phyloP scores from a whole-genome alignment of 1,140 invertebrate species.

The Phthorimaea operculella region DNA sequence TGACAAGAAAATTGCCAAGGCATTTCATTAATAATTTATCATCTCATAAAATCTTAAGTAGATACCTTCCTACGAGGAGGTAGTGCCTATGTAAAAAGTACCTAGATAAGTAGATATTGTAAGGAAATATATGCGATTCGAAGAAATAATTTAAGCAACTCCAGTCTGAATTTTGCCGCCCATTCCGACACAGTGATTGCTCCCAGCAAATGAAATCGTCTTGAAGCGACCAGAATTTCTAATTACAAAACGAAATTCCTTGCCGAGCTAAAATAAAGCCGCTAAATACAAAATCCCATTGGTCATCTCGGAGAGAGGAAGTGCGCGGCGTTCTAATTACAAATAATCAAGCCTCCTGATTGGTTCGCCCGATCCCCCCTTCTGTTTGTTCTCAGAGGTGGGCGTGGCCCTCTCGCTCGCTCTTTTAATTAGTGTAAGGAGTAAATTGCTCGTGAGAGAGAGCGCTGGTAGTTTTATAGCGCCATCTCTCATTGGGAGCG shows the following conservation, averaged over 20 bases:
- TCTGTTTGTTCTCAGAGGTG: slow-evolving; percentile 60
- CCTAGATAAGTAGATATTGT: neutral
- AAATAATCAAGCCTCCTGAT: slow-evolving; percentile 62
- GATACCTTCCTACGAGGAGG: neutral
- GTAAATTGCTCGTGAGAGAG: slow-evolving; percentile 65
- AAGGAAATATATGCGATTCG: neutral
- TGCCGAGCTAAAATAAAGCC: slow-evolving; percentile 28
- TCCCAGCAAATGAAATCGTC: slow-evolving; percentile 25
- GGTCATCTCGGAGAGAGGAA: slow-evolving; percentile 58
- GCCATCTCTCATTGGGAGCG: slow-evolving; percentile 64
- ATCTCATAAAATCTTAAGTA: slow-evolving; percentile 2
- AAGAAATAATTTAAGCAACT: neutral
- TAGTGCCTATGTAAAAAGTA: neutral
- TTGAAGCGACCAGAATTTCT: slow-evolving; percentile 23
- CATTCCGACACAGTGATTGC: slow-evolving; percentile 23
- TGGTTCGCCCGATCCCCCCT: slow-evolving; percentile 49
- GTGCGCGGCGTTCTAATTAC: slow-evolving; percentile 62
- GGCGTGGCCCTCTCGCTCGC: slow-evolving; percentile 59
- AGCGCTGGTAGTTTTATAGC: slow-evolving; percentile 54
- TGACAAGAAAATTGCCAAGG: neutral
- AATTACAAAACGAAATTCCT: slow-evolving; percentile 32
- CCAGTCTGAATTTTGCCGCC: slow-evolving; percentile 9
- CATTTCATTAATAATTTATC: neutral
- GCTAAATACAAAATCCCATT: slow-evolving; percentile 59
- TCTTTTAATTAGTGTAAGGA: slow-evolving; percentile 68